phyloP scores from a whole-genome alignment of 2,888 invertebrate genomes.

The Proisotoma minuta region DNA sequence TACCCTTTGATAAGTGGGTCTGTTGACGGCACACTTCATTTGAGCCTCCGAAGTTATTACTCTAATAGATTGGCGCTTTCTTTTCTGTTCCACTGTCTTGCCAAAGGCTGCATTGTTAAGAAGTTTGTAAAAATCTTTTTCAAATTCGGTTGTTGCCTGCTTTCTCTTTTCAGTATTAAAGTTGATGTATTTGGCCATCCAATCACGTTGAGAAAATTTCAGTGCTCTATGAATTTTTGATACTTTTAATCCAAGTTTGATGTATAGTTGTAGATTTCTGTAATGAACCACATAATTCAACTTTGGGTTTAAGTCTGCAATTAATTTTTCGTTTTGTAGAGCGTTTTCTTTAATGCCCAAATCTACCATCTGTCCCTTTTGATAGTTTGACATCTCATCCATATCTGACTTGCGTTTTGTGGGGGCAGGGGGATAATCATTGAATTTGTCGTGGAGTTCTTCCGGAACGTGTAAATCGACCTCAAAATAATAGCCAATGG shows the following conservation, averaged over 20 bases:
- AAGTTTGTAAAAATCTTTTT: too few species aligned
- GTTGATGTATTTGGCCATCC: neutral
- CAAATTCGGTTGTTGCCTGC: neutral
- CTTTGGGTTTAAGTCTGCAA: neutral
- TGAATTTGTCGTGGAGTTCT: neutral
- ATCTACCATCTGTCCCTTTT: neutral
- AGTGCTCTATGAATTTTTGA: too few species aligned
- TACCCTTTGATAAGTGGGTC: neutral
- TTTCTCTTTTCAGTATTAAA: neutral
- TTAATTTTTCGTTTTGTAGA: neutral
- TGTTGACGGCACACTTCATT: neutral
- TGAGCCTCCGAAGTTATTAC: neutral
- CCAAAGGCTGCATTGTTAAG: neutral
- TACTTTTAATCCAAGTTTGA: too few species aligned
- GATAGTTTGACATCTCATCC: neutral
- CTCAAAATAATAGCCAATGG: neutral
- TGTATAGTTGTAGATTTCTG: too few species aligned
- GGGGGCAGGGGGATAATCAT: neutral
- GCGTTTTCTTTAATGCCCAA: neutral
- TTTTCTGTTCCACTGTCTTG: too few species aligned
- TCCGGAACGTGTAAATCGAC: neutral
- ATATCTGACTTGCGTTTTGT: neutral
- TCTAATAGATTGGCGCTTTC: neutral
- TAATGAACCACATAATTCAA: too few species aligned
- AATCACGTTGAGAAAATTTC: neutral